A percentile compares a stretch with the other conserved stretches of the same genome.
phyloP scores from a whole-genome alignment of 1,140 invertebrate genomes.

The Physella acuta region DNA sequence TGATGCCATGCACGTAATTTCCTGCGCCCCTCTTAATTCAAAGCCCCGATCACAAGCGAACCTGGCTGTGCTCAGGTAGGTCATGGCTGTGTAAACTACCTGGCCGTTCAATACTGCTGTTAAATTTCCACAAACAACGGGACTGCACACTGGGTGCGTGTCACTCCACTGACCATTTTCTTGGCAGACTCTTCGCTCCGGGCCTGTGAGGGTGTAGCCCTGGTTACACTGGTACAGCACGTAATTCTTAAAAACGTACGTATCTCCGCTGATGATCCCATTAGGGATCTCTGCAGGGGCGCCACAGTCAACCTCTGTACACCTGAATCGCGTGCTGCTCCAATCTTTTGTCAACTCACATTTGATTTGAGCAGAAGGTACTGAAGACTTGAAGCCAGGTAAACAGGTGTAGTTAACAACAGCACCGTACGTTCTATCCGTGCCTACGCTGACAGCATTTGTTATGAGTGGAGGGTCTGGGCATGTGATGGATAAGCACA shows the following conservation, averaged over 20 bases:
- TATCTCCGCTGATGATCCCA: slow-evolving; percentile 35
- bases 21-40: slow-evolving; percentile 41
- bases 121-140: slow-evolving; percentile 45
- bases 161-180: slow-evolving; percentile 88
- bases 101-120: slow-evolving; percentile 35
- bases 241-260: slow-evolving; percentile 63
- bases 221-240: slow-evolving; percentile 61
- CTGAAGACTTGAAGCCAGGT: slow-evolving; percentile 33
- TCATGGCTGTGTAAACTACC: slow-evolving; percentile 26
- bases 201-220: slow-evolving; percentile 54
- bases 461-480: slow-evolving; percentile 35
- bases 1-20: slow-evolving; percentile 44
- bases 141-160: slow-evolving; percentile 74
- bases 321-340: slow-evolving; percentile 43
- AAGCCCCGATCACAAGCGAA: slow-evolving; percentile 52
- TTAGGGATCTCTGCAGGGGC: slow-evolving; percentile 30
- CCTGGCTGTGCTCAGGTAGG: slow-evolving; percentile 17
- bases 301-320: slow-evolving; percentile 39
- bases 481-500: slow-evolving; percentile 41
- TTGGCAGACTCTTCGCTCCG: slow-evolving; percentile 73
- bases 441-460: slow-evolving; percentile 28
- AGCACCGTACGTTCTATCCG: slow-evolving; percentile 26
- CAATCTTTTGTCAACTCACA: slow-evolving; percentile 55
- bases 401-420: slow-evolving; percentile 40
- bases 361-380: slow-evolving; percentile 35